These are phyloP conservation scores for Crenichthys baileyi DNA, from an alignment of 2,797 vertebrate genomes.

Conservation along the genomic window DNA sequence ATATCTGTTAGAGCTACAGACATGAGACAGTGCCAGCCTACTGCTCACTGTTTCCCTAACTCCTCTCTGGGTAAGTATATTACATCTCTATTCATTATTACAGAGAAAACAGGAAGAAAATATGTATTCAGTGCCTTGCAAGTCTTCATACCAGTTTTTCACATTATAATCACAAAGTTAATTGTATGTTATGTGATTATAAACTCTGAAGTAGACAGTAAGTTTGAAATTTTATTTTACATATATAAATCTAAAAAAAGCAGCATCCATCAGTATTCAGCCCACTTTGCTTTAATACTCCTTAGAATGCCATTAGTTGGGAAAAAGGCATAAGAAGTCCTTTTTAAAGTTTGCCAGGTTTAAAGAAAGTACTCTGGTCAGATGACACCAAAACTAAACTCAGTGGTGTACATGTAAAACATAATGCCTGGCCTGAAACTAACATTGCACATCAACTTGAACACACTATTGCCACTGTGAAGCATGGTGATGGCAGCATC, in stretches of 20 bases:
- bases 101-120: not conserved
- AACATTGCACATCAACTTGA: not conserved
- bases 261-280: no score
- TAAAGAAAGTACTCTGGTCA: not conserved
- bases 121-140: not conserved
- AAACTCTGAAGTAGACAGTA: not conserved
- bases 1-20: conserved; percentile 42
- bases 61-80: not conserved
- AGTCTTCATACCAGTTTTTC: not conserved
- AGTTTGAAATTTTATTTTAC: not conserved
- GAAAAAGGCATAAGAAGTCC: no score
- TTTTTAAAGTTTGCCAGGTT: no score
- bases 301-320: no score
- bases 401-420: not conserved
- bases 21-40: conserved; percentile 23
- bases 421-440: not conserved
- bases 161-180: not conserved
- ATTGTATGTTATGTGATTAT: not conserved
- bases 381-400: not conserved
- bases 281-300: no score
- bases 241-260: no score
- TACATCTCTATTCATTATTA: not conserved
- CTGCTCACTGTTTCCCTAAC: not conserved
- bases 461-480: not conserved
- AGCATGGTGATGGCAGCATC: not conserved